Evolutionary conservation across 2,797 vertebrate genomes (phyloP).

Genomic region (Acanthurus leucopareius): DNA sequence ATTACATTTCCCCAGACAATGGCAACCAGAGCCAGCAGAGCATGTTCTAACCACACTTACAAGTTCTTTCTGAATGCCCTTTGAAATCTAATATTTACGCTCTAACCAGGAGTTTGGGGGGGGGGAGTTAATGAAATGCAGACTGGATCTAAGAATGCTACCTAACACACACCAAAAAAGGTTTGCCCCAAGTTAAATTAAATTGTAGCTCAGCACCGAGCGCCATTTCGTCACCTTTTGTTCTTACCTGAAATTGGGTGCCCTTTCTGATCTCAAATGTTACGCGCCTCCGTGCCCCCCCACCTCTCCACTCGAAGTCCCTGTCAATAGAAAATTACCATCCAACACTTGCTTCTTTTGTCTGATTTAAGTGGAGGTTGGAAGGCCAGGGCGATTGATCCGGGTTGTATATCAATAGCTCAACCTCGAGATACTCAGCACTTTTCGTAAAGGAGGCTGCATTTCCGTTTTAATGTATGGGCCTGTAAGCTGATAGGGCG

Average conservation of each 20-base stretch:
- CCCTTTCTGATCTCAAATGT: slow-evolving; percentile 58
- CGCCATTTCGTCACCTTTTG: slow-evolving; percentile 50
- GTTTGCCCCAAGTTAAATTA: slow-evolving; percentile 63
- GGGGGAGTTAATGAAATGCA: slow-evolving; percentile 72
- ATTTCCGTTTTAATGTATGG: slow-evolving; percentile 45
- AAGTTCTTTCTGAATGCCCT: slow-evolving; percentile 56
- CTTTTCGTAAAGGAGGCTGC: slow-evolving; percentile 58
- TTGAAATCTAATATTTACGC: slow-evolving; percentile 69
- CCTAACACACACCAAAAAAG: slow-evolving; percentile 35
- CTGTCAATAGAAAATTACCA: slow-evolving; percentile 70
- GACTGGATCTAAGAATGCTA: slow-evolving; percentile 41
- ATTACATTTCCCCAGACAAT: slow-evolving; percentile 68
- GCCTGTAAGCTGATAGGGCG: slow-evolving; percentile 57
- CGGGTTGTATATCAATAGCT: slow-evolving; percentile 64
- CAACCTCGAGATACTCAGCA: slow-evolving; percentile 67
- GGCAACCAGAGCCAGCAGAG: slow-evolving; percentile 44
- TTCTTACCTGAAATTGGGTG: slow-evolving; percentile 58
- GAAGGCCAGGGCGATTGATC: slow-evolving; percentile 69
- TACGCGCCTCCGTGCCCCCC: neutral
- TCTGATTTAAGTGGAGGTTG: slow-evolving; percentile 67
- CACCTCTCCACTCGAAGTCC: slow-evolving; percentile 15
- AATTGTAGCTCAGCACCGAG: slow-evolving; percentile 17
- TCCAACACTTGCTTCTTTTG: slow-evolving; percentile 66
- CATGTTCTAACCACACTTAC: slow-evolving; percentile 55
- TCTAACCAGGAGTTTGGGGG: slow-evolving; percentile 55